Evolutionary conservation across 64 coral and sea anemone genomes (phyloP).

Genomic region (Astreopora myriophthalma): DNA sequence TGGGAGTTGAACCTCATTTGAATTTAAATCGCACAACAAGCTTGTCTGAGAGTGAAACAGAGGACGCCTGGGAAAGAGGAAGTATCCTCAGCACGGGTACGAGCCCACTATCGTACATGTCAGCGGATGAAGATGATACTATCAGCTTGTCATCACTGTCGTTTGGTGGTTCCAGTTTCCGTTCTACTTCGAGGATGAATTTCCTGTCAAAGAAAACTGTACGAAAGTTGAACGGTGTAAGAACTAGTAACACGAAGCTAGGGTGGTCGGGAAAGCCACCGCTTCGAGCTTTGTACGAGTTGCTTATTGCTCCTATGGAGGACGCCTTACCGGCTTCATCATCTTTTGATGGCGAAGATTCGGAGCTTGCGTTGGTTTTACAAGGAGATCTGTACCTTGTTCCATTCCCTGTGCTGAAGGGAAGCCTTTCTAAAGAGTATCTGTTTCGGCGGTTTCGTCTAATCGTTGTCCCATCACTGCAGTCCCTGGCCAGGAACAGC

Average conservation of each 20-base stretch:
- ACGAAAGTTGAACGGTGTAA: constrained; percentile 90
- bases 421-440: constrained; percentile 85
- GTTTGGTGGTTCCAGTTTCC: constrained; percentile 38
- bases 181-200: constrained; percentile 62
- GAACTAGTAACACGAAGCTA: constrained; percentile 48
- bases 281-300: constrained; percentile 85
- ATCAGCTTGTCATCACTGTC: constrained; percentile 77
- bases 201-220: constrained; percentile 53
- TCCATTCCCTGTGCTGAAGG: constrained; percentile 87
- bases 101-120: constrained; percentile 68
- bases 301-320: constrained; percentile 95
- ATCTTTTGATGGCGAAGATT: constrained; percentile 82
- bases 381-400: constrained; percentile 96
- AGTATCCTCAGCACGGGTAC: constrained; percentile 57
- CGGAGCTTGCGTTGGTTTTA: constrained; percentile 85
- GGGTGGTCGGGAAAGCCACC: constrained; percentile 75
- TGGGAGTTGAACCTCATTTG: constrained; percentile 92
- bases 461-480: constrained; percentile 88
- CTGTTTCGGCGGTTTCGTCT: constrained; percentile 81
- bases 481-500: constrained; percentile 52
- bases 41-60: constrained; percentile 67
- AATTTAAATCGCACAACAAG: constrained; percentile 61
- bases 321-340: constrained; percentile 71
- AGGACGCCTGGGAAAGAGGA: constrained; percentile 72
- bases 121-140: constrained; percentile 79